A percentile compares a stretch with the other conserved stretches of the same genome.
Conservation (phyloP, 2,888 invertebrate species). For the Sthenelais limicola region DNA sequence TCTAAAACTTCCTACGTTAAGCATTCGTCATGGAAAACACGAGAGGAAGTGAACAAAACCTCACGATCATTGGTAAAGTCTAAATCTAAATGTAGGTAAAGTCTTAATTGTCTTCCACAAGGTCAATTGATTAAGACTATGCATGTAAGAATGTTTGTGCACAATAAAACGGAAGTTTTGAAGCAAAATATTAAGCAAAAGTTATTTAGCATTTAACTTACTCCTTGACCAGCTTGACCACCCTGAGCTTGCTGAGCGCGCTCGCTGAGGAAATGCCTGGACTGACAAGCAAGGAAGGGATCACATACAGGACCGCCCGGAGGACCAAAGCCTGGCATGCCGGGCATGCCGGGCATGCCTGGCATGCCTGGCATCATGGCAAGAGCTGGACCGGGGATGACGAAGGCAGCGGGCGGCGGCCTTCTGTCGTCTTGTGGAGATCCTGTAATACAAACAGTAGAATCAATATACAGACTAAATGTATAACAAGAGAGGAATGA, state of each 20-base stretch:
- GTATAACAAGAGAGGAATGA: no score
- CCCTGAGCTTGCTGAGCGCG: conserved; percentile 12
- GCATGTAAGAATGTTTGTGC: no score
- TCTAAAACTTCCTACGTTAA: no score
- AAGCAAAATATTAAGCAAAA: background rate
- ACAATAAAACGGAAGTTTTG: no score
- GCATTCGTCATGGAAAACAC: no score
- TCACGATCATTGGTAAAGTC: no score
- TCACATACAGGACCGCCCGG: conserved; percentile 28
- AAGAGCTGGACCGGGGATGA: conserved; percentile 12
- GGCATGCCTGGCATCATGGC: conserved; percentile 20
- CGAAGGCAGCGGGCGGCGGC: conserved; percentile 26
- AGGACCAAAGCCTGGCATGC: background rate
- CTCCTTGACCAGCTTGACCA: background rate
- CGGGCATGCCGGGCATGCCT: background rate
- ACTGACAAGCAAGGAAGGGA: conserved; percentile 50
- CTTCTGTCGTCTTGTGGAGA: background rate
- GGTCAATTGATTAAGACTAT: no score
- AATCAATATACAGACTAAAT: no score
- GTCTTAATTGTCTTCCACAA: no score
- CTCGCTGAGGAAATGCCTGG: conserved; percentile 46
- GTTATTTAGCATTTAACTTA: background rate
- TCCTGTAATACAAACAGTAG: background rate
- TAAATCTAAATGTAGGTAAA: no score
- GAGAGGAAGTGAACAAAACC: no score